These are phyloP conservation scores for Clytia hemisphaerica DNA, from an alignment of 30 jellyfish, hydroid and myxozoan species.

Conservation along the genomic window DNA sequence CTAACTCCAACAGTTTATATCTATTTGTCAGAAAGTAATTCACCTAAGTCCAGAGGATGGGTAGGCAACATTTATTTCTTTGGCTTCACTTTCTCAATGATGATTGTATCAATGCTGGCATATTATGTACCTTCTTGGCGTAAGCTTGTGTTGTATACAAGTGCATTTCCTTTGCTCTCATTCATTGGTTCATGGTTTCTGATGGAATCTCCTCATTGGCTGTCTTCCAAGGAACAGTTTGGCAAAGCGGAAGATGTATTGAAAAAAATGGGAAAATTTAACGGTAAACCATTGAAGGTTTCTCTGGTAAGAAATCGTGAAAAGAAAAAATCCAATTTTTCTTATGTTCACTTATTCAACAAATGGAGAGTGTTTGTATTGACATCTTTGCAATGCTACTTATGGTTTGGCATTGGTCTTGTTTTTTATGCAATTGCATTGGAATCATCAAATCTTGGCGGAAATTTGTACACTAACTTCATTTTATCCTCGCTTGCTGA, in stretches of 20 bases:
- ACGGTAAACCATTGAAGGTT: not conserved
- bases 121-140: not conserved
- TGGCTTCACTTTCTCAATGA: not conserved
- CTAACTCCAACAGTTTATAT: not conserved
- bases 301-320: not conserved
- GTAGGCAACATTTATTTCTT: not conserved
- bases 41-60: not conserved
- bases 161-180: not conserved
- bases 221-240: not conserved
- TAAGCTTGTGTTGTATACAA: not conserved
- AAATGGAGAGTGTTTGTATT: not conserved
- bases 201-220: slow-evolving; percentile 11
- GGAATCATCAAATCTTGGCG: slow-evolving; percentile 10
- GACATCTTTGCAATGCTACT: not conserved
- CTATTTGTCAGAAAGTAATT: not conserved
- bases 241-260: not conserved
- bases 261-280: not conserved
- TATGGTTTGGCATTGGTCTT: slow-evolving; percentile 1
- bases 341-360: slow-evolving; percentile 3
- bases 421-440: slow-evolving; percentile 1
- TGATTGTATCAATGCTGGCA: not conserved
- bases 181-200: not conserved
- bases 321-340: not conserved
- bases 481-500: not conserved
- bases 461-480: not conserved